These are phyloP conservation scores for Xenopus tropicalis DNA, from an alignment of 2,113 vertebrate genomes.

Conservation along the genomic window DNA sequence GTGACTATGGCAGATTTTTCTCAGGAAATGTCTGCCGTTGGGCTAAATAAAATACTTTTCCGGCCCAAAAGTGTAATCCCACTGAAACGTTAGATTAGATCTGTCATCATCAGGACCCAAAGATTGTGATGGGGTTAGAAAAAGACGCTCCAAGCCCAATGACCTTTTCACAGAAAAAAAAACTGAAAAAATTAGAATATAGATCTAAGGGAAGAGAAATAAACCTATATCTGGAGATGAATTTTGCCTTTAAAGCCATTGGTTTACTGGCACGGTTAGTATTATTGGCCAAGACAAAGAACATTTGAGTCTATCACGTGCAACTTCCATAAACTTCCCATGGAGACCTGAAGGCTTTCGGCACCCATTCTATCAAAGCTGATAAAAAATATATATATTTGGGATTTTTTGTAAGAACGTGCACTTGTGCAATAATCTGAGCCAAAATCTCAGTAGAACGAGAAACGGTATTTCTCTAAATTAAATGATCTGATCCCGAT, in stretches of 20 bases:
- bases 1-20: slow-evolving; percentile 28
- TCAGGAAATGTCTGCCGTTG: slow-evolving; percentile 18
- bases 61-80: neutral
- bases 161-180: slow-evolving; percentile 15
- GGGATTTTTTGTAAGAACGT: too few species aligned
- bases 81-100: neutral
- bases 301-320: neutral
- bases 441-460: too few species aligned
- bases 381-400: too few species aligned
- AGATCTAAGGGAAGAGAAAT: neutral
- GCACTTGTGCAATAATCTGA: too few species aligned
- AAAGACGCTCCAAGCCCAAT: slow-evolving; percentile 17
- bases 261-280: neutral
- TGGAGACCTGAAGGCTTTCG: too few species aligned
- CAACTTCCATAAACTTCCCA: neutral
- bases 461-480: too few species aligned
- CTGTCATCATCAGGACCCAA: slow-evolving; percentile 4
- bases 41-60: slow-evolving; percentile 6
- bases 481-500: too few species aligned
- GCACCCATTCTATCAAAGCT: too few species aligned
- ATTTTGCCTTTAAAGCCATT: neutral
- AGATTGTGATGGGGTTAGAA: neutral
- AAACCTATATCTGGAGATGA: neutral
- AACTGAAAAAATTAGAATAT: neutral
- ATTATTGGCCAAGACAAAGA: neutral